These are phyloP conservation scores for Aldrovandia affinis DNA, from an alignment of 2,797 vertebrate genomes.

Conservation along the genomic window DNA sequence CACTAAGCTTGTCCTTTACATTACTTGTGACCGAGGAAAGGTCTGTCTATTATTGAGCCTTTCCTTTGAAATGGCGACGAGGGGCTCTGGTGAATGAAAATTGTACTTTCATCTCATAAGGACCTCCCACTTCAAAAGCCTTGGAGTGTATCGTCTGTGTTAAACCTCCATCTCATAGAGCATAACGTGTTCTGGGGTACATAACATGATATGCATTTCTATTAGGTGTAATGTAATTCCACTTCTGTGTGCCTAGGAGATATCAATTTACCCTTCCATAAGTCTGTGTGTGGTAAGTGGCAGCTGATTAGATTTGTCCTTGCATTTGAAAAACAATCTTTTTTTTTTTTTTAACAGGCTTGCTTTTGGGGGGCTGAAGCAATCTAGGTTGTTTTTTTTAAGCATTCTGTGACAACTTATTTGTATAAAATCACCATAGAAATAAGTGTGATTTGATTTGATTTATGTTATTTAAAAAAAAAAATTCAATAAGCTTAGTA, in stretches of 20 bases:
- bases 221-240: not conserved
- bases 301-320: constrained; percentile 5
- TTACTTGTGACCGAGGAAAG: not conserved
- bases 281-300: not conserved
- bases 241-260: not conserved
- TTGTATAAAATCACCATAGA: no score
- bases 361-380: no score
- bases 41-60: not conserved
- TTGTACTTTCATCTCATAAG: not conserved
- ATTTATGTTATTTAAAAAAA: not conserved
- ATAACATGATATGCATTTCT: not conserved
- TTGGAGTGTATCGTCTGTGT: not conserved
- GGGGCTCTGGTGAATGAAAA: not conserved
- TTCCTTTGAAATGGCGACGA: not conserved
- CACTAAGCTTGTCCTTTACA: not conserved
- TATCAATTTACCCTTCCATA: not conserved
- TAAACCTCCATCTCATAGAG: not conserved
- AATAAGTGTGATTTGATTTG: no score
- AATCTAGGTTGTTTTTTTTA: no score
- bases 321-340: not conserved
- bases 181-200: not conserved
- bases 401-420: no score
- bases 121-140: not conserved
- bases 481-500: not conserved
- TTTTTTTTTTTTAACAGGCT: no score